Evolutionary conservation across 2,888 invertebrate species (phyloP), one percentile per base, ranked within the genome.

Genomic region (Andrena dorsata): DNA sequence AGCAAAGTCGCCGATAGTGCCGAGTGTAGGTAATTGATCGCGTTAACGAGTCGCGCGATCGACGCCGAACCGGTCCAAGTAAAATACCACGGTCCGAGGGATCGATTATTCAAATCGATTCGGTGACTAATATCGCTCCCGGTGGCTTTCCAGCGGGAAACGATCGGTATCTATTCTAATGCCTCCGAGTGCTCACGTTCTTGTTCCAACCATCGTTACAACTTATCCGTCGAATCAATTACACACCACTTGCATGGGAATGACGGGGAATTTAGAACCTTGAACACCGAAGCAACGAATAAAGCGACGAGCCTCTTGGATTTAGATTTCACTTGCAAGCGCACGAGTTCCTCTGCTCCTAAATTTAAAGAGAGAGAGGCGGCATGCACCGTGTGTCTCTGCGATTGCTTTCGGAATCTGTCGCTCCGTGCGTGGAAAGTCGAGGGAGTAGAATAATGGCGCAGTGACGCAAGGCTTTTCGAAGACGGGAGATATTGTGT

Each of bases 401-500:
- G 10, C 10, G 26, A 26, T 56, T 56, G 56, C 56, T 10, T 10
- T 23, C 56, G 61, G 20, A n/a, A 35, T 28, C n/a, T 10, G 20
- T 35, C 30, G 0, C 5, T 35, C 51, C 5, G 10, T n/a, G 70
- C 41, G 35, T 16, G 16, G 23, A 20, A 41, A 63, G 35, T 63
- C 23, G 63, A 41, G 58, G 28, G 41, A 60, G 30, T 28, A 60
- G 30, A 47, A 41, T 58, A 47, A 78, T 68, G 7, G 26, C 2
- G 35, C 32, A 10, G 58, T 32, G 66, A 66, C 60, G 66, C 66
- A 72, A 81, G 74, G 58, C 73, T 81, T 80, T 64, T 74, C 82
- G 73, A 80, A 80, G 71, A 65, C 60, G 26, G 20, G 69, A 81
- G 75, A 75, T 81, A 81, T 81, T 60, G 82, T 70, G 71, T 58